A percentile compares a stretch with the other conserved stretches of the same genome.
Conservation (phyloP, 2,113 vertebrate genomes). For the Cepphus grylle region DNA sequence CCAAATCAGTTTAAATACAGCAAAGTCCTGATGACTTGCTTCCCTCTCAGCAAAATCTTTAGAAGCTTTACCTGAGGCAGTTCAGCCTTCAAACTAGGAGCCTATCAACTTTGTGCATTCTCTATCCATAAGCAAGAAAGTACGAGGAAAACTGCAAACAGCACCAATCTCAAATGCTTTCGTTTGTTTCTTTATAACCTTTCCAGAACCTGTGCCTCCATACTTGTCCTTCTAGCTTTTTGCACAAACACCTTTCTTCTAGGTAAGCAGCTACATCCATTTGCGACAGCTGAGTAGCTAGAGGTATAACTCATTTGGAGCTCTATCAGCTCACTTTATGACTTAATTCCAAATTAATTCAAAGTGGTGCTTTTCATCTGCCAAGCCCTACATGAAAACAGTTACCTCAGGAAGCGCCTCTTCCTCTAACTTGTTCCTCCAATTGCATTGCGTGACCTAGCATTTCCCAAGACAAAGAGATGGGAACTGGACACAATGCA, state of each 20-base stretch:
- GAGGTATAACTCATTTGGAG: neutral
- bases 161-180: neutral
- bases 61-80: neutral
- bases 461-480: neutral
- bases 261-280: conserved; percentile 30
- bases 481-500: neutral
- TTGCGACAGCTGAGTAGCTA: neutral
- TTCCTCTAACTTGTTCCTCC: neutral
- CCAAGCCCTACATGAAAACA: neutral
- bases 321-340: neutral
- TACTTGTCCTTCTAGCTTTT: conserved; percentile 32
- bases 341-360: neutral
- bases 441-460: neutral
- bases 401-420: neutral
- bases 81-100: neutral
- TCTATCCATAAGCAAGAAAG: conserved; percentile 31
- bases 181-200: conserved; percentile 14
- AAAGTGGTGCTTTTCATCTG: neutral
- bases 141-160: conserved; percentile 28
- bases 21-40: neutral
- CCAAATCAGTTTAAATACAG: conserved; percentile 42
- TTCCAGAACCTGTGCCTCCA: conserved; percentile 14
- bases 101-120: neutral
- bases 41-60: neutral
- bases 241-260: conserved; percentile 30